Conservation (phyloP, 2,797 vertebrate genomes). For the Spinus pinus region DNA sequence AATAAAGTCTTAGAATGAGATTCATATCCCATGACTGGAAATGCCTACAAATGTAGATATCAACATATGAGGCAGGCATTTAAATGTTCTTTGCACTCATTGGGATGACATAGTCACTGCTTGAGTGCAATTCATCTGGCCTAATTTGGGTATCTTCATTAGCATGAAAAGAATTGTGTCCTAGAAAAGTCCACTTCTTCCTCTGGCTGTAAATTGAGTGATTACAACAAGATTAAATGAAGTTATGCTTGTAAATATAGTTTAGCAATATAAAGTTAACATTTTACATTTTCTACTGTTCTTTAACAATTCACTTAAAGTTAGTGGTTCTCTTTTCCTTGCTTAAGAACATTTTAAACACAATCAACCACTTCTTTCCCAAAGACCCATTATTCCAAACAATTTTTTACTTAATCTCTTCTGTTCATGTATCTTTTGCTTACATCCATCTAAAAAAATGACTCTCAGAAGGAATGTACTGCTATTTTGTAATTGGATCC, state of each 20-base stretch:
- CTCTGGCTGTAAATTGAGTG: neutral
- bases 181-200: conserved; percentile 1
- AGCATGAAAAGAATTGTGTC: neutral
- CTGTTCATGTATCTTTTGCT: neutral
- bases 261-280: neutral
- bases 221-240: neutral
- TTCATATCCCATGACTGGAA: neutral
- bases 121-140: neutral
- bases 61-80: neutral
- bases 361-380: neutral
- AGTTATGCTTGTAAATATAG: neutral
- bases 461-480: neutral
- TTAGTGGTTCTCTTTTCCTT: neutral
- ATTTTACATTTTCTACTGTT: neutral
- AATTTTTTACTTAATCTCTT: neutral
- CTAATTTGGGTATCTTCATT: neutral
- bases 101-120: neutral
- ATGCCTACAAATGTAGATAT: neutral
- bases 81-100: neutral
- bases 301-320: neutral
- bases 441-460: neutral
- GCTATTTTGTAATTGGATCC: neutral
- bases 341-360: neutral
- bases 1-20: neutral
- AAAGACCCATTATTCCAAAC: neutral